A percentile compares a stretch with the other conserved stretches of the same genome.
These are phyloP conservation scores for Drosophila pseudotalamancana DNA, from an alignment of 2,888 invertebrate genomes.

Conservation along the genomic window DNA sequence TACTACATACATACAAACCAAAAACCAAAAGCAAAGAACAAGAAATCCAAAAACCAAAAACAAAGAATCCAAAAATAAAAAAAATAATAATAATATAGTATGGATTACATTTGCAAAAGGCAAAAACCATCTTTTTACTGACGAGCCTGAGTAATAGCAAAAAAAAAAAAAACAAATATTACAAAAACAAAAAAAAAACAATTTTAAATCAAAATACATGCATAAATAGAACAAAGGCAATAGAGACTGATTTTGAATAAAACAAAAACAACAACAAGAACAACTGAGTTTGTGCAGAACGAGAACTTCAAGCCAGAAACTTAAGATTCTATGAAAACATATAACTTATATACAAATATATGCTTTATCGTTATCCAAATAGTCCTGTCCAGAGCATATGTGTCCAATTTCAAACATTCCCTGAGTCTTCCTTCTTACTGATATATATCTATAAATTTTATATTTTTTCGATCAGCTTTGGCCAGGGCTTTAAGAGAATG, in stretches of 20 bases:
- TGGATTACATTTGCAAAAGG: slow-evolving; percentile 35
- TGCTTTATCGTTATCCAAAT: neutral
- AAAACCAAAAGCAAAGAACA: slow-evolving; percentile 51
- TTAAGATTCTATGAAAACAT: neutral
- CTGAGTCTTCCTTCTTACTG: slow-evolving; percentile 1
- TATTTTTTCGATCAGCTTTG: neutral
- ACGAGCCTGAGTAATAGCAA: slow-evolving; percentile 45
- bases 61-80: slow-evolving; percentile 31
- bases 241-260: slow-evolving; percentile 83
- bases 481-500: slow-evolving; percentile 5
- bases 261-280: slow-evolving; percentile 20
- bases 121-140: slow-evolving; percentile 53
- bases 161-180: slow-evolving; percentile 38
- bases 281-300: neutral
- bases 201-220: slow-evolving; percentile 33
- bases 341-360: neutral
- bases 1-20: slow-evolving; percentile 71
- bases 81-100: slow-evolving; percentile 2
- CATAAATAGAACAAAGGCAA: slow-evolving; percentile 78
- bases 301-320: neutral
- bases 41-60: slow-evolving; percentile 32
- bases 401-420: neutral
- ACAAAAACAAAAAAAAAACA: slow-evolving; percentile 35
- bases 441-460: neutral
- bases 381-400: slow-evolving; percentile 9